Evolutionary conservation across 2,888 invertebrate species (phyloP), one percentile per base, ranked within the genome.

Genomic region (Diarsia rubi): DNA sequence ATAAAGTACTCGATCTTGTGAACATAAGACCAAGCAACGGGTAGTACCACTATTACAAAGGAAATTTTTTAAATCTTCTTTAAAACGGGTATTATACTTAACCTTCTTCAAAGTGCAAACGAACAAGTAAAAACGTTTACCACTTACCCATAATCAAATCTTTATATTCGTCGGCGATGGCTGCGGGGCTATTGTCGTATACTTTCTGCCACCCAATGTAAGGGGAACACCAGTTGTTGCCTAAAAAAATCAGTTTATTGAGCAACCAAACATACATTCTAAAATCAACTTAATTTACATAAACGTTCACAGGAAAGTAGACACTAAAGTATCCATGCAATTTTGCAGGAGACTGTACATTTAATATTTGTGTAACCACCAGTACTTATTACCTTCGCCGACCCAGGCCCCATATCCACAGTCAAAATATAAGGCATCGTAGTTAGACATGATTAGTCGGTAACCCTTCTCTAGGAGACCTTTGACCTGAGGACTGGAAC

Each of bases 161-260:
- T 47, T 95, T 94, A 82, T 97, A 92, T 24, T 93, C 82, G 2
- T 96, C 95, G n/a, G 97, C 97, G 79, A 98, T 97, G 14, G 91
- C 89, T 42, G 97, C 94, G 0, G 98, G 98, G 81, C 97, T 97
- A 92, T 98, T 98, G 49, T 98, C 97, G 88, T 99, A 99, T 1
- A 98, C 97, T 89, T 97, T 98, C 93, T 99, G 98, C 99, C 99
- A 99, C 4, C 98, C 98, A 88, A 98, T 98, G 94, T 98, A 99
- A 0, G 99, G 99, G 0, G 98, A 97, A 91, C 99, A 99, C 99
- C 99, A 99, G 91, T 99, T 99, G 88, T 98, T 98, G 21, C 98
- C 98, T 92, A 85, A 19, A 49, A 69, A 44, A 19, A 0, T 49
- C 9, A 27, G 2, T n/a, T 19, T n/a, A 24, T 72, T 52, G 9